Percentiles rank a stretch among this genome's conserved stretches.
These are phyloP conservation scores for Diploscapter pachys DNA, from an alignment of 1,140 invertebrate genomes.

Conservation along the genomic window DNA sequence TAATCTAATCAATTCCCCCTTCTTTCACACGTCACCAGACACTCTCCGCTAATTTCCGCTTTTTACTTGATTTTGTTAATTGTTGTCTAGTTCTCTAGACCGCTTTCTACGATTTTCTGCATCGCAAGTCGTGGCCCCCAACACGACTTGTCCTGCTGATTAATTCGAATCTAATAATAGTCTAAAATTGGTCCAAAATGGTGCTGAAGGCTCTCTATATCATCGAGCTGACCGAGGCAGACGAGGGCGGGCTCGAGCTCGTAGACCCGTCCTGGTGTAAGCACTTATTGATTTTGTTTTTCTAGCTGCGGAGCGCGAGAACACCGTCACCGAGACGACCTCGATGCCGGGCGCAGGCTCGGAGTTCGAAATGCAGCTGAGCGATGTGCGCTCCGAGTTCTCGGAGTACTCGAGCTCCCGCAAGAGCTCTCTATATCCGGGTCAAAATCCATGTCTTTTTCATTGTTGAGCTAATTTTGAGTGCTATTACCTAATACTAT, in stretches of 20 bases:
- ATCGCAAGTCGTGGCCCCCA: no score
- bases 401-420: conserved; percentile 49
- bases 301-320: conserved; percentile 26
- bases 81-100: no score
- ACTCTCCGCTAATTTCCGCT: no score
- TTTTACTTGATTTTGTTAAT: no score
- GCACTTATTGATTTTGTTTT: conserved; percentile 25
- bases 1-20: no score
- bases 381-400: conserved; percentile 50
- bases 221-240: conserved; percentile 55
- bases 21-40: no score
- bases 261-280: conserved; percentile 59
- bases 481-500: neutral
- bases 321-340: conserved; percentile 37
- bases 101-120: no score
- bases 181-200: conserved; percentile 40
- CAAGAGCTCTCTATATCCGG: conserved; percentile 41
- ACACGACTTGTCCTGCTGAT: no score
- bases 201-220: conserved; percentile 53
- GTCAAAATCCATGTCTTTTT: conserved; percentile 17
- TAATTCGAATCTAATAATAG: no score
- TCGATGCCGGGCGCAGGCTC: conserved; percentile 36
- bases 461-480: neutral
- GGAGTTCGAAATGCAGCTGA: conserved; percentile 25
- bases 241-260: conserved; percentile 58